Evolutionary conservation across 2,888 invertebrate species (phyloP).

Genomic region (Pherbina coryleti): DNA sequence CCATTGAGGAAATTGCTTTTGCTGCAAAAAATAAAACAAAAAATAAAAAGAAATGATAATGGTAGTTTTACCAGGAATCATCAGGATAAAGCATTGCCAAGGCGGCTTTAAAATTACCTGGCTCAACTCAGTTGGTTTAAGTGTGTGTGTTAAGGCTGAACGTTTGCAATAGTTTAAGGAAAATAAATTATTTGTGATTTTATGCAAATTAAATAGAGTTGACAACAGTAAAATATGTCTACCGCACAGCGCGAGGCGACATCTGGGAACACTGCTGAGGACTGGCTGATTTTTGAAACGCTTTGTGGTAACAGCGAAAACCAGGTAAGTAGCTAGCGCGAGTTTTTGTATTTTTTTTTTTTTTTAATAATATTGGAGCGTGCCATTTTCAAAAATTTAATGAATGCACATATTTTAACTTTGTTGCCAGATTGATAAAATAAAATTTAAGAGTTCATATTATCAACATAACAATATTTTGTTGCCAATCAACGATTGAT

Average conservation of each 20-base stretch:
- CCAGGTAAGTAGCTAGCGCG: neutral
- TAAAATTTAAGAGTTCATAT: neutral
- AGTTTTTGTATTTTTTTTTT: neutral
- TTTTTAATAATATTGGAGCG: neutral
- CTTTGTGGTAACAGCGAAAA: slow-evolving; percentile 68
- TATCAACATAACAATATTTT: slow-evolving; percentile 8
- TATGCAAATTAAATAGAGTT: neutral
- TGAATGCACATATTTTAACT: no score
- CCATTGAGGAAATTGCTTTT: slow-evolving; percentile 34
- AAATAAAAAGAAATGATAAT: neutral
- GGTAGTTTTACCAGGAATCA: neutral
- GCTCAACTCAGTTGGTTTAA: neutral
- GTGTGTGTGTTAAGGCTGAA: slow-evolving; percentile 6
- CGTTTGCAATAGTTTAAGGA: neutral
- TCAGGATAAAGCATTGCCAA: neutral
- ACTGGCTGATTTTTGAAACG: slow-evolving; percentile 81
- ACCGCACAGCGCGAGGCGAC: neutral
- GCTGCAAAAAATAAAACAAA: neutral
- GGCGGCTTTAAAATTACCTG: neutral
- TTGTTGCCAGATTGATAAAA: no score
- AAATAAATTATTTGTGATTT: slow-evolving; percentile 3
- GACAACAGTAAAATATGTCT: neutral
- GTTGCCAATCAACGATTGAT: neutral
- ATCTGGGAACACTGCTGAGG: slow-evolving; percentile 74
- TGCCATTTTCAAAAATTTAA: neutral